phyloP scores from a whole-genome alignment of 2,888 invertebrate species.

The Macaria notata region DNA sequence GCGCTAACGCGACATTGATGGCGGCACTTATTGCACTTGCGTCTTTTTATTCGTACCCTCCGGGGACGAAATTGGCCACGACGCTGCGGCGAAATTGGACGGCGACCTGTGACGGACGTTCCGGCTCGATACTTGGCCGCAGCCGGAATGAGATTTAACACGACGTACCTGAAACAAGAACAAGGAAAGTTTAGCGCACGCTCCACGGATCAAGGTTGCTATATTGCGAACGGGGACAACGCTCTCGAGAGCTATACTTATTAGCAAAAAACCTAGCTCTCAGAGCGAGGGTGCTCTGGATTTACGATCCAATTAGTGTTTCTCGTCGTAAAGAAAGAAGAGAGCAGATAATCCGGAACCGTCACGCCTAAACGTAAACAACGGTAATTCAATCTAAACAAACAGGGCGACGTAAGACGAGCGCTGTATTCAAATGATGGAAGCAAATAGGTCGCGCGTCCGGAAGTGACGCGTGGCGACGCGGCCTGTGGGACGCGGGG shows the following conservation, averaged over 20 bases:
- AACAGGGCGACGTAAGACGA: conserved; percentile 48
- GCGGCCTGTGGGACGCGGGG: conserved; percentile 15
- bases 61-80: conserved; percentile 53
- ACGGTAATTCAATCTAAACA: conserved; percentile 46
- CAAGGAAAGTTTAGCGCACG: conserved; percentile 26
- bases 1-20: conserved; percentile 76
- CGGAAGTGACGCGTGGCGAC: conserved; percentile 36
- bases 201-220: conserved; percentile 12
- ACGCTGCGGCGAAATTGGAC: conserved; percentile 54
- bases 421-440: conserved; percentile 48
- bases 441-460: conserved; percentile 48
- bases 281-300: background rate
- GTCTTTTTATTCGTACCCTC: conserved; percentile 60
- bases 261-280: background rate
- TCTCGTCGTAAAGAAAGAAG: background rate
- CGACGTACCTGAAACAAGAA: conserved; percentile 58
- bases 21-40: conserved; percentile 75
- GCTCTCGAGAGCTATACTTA: background rate
- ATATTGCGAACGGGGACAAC: conserved; percentile 6
- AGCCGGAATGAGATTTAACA: conserved; percentile 27
- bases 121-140: conserved; percentile 38
- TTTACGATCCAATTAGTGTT: conserved; percentile 8
- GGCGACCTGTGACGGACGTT: conserved; percentile 33
- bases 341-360: conserved; percentile 9
- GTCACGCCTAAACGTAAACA: conserved; percentile 21